These are phyloP conservation scores for Sarotherodon lohbergeri DNA, from an alignment of 2,113 vertebrate genomes.

Conservation along the genomic window DNA sequence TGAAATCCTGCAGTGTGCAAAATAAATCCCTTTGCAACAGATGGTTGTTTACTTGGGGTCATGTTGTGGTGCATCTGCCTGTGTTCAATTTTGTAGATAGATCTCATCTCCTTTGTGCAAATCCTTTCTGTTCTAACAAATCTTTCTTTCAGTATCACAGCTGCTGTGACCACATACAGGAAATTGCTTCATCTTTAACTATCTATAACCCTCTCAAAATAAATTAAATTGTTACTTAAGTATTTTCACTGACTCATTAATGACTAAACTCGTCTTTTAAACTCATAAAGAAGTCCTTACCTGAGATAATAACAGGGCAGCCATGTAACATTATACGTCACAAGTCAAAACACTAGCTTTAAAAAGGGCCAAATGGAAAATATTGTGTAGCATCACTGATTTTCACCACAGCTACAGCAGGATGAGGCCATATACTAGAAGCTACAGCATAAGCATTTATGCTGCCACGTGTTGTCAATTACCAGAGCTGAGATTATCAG, in stretches of 20 bases:
- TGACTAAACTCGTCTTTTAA: neutral
- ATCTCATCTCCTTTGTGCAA: neutral
- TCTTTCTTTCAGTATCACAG: slow-evolving; percentile 13
- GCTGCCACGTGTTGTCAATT: neutral
- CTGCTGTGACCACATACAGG: neutral
- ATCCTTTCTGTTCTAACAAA: neutral
- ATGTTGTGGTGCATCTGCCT: neutral
- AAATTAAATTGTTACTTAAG: slow-evolving; percentile 34
- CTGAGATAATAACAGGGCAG: neutral
- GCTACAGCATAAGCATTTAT: neutral
- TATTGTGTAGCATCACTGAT: neutral
- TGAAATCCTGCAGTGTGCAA: neutral
- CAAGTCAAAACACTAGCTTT: neutral
- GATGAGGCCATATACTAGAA: neutral
- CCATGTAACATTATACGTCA: neutral
- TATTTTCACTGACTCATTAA: neutral
- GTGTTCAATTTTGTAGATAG: slow-evolving; percentile 14
- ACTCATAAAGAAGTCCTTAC: neutral
- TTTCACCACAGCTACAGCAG: neutral
- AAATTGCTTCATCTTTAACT: slow-evolving; percentile 12
- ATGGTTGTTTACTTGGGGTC: neutral
- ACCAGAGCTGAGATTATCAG: neutral
- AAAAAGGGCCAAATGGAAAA: neutral
- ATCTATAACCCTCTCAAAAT: slow-evolving; percentile 31
- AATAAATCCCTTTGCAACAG: neutral